phyloP scores from a whole-genome alignment of 1,140 invertebrate genomes.

The Plectus sambesii region DNA sequence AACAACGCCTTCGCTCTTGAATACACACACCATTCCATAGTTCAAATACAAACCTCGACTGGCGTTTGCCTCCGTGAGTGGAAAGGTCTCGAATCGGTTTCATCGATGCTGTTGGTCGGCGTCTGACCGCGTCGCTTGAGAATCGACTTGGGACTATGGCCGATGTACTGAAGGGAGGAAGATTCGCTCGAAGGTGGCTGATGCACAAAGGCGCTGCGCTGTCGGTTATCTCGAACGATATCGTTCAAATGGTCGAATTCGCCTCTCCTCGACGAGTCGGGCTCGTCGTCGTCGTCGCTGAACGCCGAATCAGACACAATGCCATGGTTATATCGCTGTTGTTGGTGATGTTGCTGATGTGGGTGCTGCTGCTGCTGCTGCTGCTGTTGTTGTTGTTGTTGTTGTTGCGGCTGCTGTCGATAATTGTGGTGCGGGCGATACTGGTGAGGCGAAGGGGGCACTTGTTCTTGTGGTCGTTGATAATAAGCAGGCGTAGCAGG shows the following conservation, averaged over 20 bases:
- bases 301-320: slow-evolving; percentile 1
- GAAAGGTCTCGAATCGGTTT: no score
- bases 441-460: no score
- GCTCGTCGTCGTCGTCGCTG: slow-evolving; percentile 19
- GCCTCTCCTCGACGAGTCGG: no score
- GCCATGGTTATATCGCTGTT: slow-evolving; percentile 2
- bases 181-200: slow-evolving; percentile 6
- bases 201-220: slow-evolving; percentile 29
- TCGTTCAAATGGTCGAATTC: slow-evolving; percentile 22
- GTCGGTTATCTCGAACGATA: slow-evolving; percentile 25
- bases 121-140: slow-evolving; percentile 19
- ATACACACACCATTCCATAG: no score
- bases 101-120: no score
- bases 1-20: no score
- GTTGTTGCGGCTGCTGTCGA: slow-evolving; percentile 12
- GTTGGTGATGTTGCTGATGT: slow-evolving; percentile 10
- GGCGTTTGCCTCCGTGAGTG: no score
- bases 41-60: no score
- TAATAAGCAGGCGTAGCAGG: no score
- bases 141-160: slow-evolving; percentile 21
- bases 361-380: slow-evolving; percentile 22
- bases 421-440: slow-evolving; percentile 5
- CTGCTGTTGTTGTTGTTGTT: slow-evolving; percentile 24
- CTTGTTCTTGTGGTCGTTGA: no score
- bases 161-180: not conserved